Evolutionary conservation across 2,113 vertebrate species (phyloP).

Genomic region (Globicephala melas): DNA sequence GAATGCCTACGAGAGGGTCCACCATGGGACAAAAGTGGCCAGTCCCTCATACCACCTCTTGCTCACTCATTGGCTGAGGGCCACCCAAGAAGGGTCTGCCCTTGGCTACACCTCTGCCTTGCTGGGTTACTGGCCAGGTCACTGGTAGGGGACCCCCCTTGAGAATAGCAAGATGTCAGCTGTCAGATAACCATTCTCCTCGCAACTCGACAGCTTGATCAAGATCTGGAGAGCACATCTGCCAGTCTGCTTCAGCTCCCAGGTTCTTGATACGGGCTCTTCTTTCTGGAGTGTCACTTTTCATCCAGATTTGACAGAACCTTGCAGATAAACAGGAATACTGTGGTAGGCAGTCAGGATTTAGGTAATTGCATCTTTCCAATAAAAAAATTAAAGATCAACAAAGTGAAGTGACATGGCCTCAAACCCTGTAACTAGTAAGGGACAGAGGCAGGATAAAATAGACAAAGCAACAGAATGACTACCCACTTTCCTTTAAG

Average conservation of each 20-base stretch:
- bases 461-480: neutral
- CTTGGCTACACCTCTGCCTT: too few species aligned
- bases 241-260: neutral
- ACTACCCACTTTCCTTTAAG: neutral
- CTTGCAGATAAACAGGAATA: neutral
- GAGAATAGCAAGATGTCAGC: neutral
- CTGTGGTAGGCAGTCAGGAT: neutral
- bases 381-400: neutral
- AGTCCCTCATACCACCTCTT: accelerated
- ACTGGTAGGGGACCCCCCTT: neutral
- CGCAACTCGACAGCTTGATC: accelerated
- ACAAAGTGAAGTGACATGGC: neutral
- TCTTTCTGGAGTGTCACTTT: neutral
- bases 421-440: neutral
- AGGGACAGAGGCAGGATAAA: neutral
- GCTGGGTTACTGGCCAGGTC: neutral
- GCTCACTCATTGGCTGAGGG: neutral
- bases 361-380: neutral
- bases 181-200: neutral
- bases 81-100: neutral
- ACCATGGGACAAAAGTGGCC: accelerated
- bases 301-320: neutral
- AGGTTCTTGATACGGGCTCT: neutral
- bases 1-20: neutral
- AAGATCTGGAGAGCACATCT: too few species aligned